phyloP scores from a whole-genome alignment of 2,888 invertebrate genomes.

The Parascotia fuliginaria region DNA sequence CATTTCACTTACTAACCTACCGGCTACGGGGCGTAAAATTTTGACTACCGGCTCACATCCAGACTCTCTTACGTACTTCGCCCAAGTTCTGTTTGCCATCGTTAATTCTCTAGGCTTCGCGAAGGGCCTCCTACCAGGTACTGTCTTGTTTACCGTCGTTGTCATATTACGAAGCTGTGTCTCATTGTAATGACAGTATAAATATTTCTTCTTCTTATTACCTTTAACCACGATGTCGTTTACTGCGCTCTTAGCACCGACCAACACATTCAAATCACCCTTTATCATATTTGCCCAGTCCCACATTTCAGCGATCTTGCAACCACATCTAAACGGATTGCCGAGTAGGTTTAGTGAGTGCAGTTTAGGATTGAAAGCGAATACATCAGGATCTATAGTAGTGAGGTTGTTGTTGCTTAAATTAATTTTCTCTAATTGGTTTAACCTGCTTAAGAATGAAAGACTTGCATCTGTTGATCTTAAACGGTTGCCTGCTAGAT shows the following conservation, averaged over 20 bases:
- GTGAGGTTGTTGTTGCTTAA: constrained; percentile 87
- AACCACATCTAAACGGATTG: constrained; percentile 90
- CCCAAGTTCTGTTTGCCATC: constrained; percentile 88
- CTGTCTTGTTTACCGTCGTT: constrained; percentile 77
- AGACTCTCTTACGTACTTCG: constrained; percentile 89
- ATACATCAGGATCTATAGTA: constrained; percentile 84
- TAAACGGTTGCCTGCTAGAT: constrained; percentile 86
- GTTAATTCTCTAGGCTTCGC: constrained; percentile 86
- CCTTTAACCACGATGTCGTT: constrained; percentile 88
- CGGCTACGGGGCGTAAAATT: constrained; percentile 76
- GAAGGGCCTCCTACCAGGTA: constrained; percentile 84
- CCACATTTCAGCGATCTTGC: constrained; percentile 89
- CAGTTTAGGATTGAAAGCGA: constrained; percentile 85
- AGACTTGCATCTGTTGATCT: constrained; percentile 78
- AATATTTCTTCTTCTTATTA: constrained; percentile 87
- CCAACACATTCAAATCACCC: constrained; percentile 87
- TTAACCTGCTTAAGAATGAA: constrained; percentile 83
- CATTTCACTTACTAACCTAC: constrained; percentile 59
- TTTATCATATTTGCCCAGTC: constrained; percentile 89
- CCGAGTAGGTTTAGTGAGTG: constrained; percentile 87
- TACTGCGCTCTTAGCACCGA: constrained; percentile 88
- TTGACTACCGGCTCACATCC: constrained; percentile 86
- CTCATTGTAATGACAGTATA: constrained; percentile 88
- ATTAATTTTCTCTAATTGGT: constrained; percentile 86
- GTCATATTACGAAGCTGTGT: constrained; percentile 82